Evolutionary conservation across 2,113 vertebrate species (phyloP).

Genomic region (Castor canadensis): DNA sequence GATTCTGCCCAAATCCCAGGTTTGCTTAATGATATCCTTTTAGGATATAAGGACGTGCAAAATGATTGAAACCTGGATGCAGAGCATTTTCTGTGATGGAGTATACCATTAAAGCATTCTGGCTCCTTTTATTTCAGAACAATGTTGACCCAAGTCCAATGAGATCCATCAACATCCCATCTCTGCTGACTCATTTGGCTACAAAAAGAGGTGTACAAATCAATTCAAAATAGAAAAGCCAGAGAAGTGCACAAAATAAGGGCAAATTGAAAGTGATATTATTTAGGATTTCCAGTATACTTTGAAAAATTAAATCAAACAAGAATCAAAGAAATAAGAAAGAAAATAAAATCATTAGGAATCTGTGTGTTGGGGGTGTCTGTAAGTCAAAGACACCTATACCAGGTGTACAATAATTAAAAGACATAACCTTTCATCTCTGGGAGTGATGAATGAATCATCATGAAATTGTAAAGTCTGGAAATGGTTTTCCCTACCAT

Average conservation of each 20-base stretch:
- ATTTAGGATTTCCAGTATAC: background rate
- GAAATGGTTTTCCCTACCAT: background rate
- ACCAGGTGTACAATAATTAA: background rate
- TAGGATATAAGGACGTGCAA: background rate
- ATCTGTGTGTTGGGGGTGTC: background rate
- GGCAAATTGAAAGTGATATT: background rate
- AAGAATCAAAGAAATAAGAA: background rate
- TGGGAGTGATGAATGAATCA: background rate
- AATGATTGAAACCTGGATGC: background rate
- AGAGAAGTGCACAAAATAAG: background rate
- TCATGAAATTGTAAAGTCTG: background rate
- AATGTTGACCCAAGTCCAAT: slow-evolving; percentile 53
- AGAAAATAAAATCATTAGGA: background rate
- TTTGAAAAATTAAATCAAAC: background rate
- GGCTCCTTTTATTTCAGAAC: slow-evolving; percentile 59
- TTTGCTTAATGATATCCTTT: background rate
- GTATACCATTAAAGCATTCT: background rate
- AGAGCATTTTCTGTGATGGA: background rate
- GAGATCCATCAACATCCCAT: slow-evolving; percentile 49
- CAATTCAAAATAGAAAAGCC: slow-evolving; percentile 58
- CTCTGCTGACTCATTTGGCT: slow-evolving; percentile 54
- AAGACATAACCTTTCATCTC: background rate
- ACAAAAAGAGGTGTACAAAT: slow-evolving; percentile 19
- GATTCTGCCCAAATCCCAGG: background rate
- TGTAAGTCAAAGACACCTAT: background rate